Evolutionary conservation across 2,797 vertebrate species (phyloP).

Genomic region (Lepus oiostolus): DNA sequence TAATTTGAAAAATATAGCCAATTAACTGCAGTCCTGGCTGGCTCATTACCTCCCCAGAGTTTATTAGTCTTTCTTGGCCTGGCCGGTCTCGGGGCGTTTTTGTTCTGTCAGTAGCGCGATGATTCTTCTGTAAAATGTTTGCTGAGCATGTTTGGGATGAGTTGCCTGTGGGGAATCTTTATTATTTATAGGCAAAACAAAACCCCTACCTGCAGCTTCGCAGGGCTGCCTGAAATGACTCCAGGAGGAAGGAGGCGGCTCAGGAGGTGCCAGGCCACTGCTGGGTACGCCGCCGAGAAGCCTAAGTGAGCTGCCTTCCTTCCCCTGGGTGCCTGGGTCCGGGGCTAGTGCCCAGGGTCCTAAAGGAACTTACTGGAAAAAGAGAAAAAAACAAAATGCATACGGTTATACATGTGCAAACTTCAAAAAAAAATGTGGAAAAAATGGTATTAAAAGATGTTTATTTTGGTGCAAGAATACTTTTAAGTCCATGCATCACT

Average conservation of each 20-base stretch:
- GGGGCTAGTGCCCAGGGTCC: background rate
- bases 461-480: no score
- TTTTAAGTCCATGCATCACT: no score
- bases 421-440: no score
- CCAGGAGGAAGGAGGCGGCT: slow-evolving; percentile 91
- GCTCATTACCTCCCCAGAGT: slow-evolving; percentile 68
- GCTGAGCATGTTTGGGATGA: slow-evolving; percentile 34
- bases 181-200: slow-evolving; percentile 87
- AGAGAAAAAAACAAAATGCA: background rate
- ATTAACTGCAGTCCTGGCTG: slow-evolving; percentile 76
- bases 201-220: slow-evolving; percentile 90
- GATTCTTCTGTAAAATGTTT: slow-evolving; percentile 68
- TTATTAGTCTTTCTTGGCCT: slow-evolving; percentile 77
- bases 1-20: slow-evolving; percentile 78
- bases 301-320: slow-evolving; percentile 87
- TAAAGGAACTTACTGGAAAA: background rate
- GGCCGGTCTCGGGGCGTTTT: slow-evolving; percentile 56
- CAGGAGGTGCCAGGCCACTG: slow-evolving; percentile 90
- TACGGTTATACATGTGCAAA: background rate
- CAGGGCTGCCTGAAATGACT: slow-evolving; percentile 91
- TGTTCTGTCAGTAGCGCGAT: slow-evolving; percentile 64
- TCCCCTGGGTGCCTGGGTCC: accelerated
- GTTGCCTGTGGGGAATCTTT: slow-evolving; percentile 42
- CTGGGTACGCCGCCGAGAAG: slow-evolving; percentile 88
- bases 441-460: no score